phyloP scores from a whole-genome alignment of 2,888 invertebrate genomes.

The Thereva nobilitata region DNA sequence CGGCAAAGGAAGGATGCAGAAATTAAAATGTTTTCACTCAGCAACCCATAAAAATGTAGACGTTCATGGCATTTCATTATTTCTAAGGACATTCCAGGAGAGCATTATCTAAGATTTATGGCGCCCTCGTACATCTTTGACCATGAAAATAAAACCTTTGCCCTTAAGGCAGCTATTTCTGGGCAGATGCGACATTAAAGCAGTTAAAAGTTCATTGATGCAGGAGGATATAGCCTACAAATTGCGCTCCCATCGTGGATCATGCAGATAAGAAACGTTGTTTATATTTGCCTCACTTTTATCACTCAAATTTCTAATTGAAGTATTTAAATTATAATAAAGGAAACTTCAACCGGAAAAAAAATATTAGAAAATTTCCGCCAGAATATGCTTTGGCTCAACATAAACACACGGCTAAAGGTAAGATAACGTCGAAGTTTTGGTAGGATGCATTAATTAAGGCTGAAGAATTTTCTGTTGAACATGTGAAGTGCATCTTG shows the following conservation, averaged over 20 bases:
- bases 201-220: conserved; percentile 24
- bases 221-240: conserved; percentile 8
- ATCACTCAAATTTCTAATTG: no score
- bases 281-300: no score
- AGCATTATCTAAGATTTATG: conserved; percentile 29
- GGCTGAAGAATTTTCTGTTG: no score
- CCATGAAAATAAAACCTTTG: conserved; percentile 33
- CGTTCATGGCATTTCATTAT: conserved; percentile 32
- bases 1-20: conserved; percentile 16
- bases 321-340: no score
- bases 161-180: conserved; percentile 20
- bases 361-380: no score
- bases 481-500: no score
- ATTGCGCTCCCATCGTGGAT: background rate
- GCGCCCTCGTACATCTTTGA: conserved; percentile 28
- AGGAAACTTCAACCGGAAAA: no score
- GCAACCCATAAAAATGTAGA: conserved; percentile 20
- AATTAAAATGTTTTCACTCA: conserved; percentile 35
- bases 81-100: conserved; percentile 27
- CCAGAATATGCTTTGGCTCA: no score
- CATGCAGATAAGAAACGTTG: no score
- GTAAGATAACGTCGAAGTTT: no score
- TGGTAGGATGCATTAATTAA: no score
- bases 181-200: conserved; percentile 28
- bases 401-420: no score